phyloP scores from a whole-genome alignment of 2,113 vertebrate species.

The Crotalus tigris region DNA sequence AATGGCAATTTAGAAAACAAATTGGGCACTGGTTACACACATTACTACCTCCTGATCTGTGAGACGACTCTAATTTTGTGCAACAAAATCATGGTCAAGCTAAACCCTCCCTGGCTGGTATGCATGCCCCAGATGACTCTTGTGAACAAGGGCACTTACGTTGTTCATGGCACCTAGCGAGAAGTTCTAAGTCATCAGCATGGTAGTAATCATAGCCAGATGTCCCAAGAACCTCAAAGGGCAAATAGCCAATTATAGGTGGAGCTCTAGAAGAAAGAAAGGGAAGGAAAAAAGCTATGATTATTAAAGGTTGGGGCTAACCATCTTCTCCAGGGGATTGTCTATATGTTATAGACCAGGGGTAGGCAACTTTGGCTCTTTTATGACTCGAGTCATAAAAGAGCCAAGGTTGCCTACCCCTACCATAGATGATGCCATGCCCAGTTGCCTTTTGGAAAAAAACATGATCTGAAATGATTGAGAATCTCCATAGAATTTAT shows the following conservation, averaged over 20 bases:
- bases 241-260: slow-evolving; percentile 86
- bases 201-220: slow-evolving; percentile 91
- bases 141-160: slow-evolving; percentile 66
- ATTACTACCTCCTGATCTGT: not conserved
- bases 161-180: slow-evolving; percentile 87
- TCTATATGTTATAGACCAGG: too few relatives aligned
- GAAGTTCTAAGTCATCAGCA: slow-evolving; percentile 85
- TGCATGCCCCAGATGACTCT: not conserved
- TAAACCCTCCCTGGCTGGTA: not conserved
- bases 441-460: too few relatives aligned
- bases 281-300: slow-evolving; percentile 14
- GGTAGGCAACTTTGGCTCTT: too few relatives aligned
- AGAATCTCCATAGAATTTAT: too few relatives aligned
- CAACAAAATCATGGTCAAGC: not conserved
- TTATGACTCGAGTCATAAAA: too few relatives aligned
- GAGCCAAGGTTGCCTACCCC: too few relatives aligned
- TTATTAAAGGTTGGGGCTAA: slow-evolving; percentile 11
- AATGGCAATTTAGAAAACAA: not conserved
- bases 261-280: slow-evolving; percentile 74
- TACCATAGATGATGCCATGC: too few relatives aligned
- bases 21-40: not conserved
- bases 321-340: too few relatives aligned
- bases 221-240: slow-evolving; percentile 87
- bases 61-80: not conserved
- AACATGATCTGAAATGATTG: too few relatives aligned